A percentile compares a stretch with the other conserved stretches of the same genome.
Conservation (phyloP, 1,140 invertebrate species). For the Drosophila tristis region DNA sequence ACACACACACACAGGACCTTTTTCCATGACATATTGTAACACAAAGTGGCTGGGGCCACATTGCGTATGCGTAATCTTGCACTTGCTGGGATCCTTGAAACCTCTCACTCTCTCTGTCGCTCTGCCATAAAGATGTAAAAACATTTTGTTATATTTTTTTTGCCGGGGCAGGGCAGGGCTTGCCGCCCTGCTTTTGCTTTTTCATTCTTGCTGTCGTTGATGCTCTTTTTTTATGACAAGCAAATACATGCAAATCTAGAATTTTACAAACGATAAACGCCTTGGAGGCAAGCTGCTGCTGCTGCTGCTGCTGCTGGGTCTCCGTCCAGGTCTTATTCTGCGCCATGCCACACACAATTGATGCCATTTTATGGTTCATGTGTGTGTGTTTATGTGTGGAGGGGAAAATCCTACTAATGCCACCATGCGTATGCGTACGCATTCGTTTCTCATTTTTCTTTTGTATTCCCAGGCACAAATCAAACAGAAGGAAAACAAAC, state of each 20-base stretch:
- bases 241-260: conserved; percentile 81
- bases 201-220: conserved; percentile 2
- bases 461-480: conserved; percentile 64
- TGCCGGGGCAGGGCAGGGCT: too few relatives aligned
- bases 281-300: conserved; percentile 77
- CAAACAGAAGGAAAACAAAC: conserved; percentile 47
- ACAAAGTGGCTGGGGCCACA: conserved; percentile 72
- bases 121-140: conserved; percentile 75
- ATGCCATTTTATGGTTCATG: conserved; percentile 63
- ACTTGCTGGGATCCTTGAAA: conserved; percentile 26
- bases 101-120: conserved; percentile 31
- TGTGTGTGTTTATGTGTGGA: conserved; percentile 26
- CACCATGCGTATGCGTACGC: conserved; percentile 67
- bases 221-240: conserved; percentile 73
- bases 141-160: conserved; percentile 60
- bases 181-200: not conserved
- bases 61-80: conserved; percentile 77
- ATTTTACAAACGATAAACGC: conserved; percentile 82
- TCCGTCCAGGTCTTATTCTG: conserved; percentile 4
- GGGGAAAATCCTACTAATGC: conserved; percentile 74
- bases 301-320: conserved; percentile 27
- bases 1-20: not conserved
- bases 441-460: conserved; percentile 74
- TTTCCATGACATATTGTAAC: conserved; percentile 46
- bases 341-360: conserved; percentile 54